Base-by-base conservation (phyloP, 2,888 invertebrate species). In the Drosophila anceps region DNA sequence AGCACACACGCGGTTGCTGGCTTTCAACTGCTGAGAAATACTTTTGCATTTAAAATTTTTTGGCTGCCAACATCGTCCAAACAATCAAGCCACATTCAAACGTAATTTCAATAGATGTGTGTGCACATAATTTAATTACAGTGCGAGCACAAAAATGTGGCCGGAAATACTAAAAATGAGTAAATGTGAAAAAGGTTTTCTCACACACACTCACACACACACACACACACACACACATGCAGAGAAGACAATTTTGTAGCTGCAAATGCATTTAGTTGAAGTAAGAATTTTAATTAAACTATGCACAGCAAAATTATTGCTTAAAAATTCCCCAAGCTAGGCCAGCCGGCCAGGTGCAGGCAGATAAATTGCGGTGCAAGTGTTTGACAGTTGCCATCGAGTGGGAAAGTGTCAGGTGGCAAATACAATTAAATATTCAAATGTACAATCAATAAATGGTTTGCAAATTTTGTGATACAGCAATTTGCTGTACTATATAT, bases 361-460 rank as follows among this genome's bases (percentile, higher is more conserved):
- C 53, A 10, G n/a, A 54, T 29, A 35, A 54, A 44, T 54, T 62
- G 44, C 18, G 48, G 33, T 62, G 59, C 44, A 73, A 55, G 58
- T 70, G 48, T 76, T 66, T 73, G 69, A 48, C 67, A 67, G 43
- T 62, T 58, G 63, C 27, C 71, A 51, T 68, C 73, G 46, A 51
- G 15, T 66, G 57, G 31, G n/a, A 63, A 65, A 64, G 76, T 79
- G 79, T 66, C 80, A 69, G 68, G 10, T 41, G 33, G 76, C 50
- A 73, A 76, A 82, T 75, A 81, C 79, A 88, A 88, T 88, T 81
- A 88, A 85, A 88, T 85, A 85, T 85, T 85, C 79, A 85, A 86
- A 85, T 88, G 72, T 46, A 68, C 84, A 81, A 85, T 84, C 84
- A 85, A 85, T 86, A 86, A 85, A 86, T 66, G 72, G 62, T 73